These are phyloP conservation scores for Dioctria rufipes DNA, from an alignment of 2,888 invertebrate species.

Conservation along the genomic window DNA sequence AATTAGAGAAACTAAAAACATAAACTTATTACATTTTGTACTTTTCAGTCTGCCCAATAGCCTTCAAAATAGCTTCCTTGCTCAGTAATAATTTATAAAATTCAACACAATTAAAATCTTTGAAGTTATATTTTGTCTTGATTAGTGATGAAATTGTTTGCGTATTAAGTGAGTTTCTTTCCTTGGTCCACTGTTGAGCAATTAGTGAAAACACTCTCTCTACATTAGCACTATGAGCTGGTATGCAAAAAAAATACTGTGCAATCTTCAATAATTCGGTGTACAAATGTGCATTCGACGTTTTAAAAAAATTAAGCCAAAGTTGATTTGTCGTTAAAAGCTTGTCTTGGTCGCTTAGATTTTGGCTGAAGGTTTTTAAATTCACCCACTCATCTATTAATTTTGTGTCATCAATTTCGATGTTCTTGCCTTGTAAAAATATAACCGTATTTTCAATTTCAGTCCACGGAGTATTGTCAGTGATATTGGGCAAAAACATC, in stretches of 20 bases:
- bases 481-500: slow-evolving; percentile 1
- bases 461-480: not conserved
- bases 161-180: not conserved
- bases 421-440: not conserved
- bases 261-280: slow-evolving; percentile 15
- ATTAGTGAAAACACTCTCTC: not conserved
- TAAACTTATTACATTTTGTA: no score
- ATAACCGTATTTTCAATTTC: slow-evolving; percentile 1
- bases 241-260: slow-evolving; percentile 24
- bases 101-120: no score
- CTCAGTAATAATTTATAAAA: no score
- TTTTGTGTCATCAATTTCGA: slow-evolving; percentile 10
- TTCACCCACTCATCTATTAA: slow-evolving; percentile 11
- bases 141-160: no score
- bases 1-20: no score
- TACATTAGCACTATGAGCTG: slow-evolving; percentile 18
- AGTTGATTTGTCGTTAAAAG: slow-evolving; percentile 15
- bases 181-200: not conserved
- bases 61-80: no score
- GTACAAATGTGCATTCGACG: slow-evolving; percentile 16
- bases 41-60: no score
- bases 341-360: slow-evolving; percentile 1
- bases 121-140: no score
- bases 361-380: slow-evolving; percentile 16
- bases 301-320: slow-evolving; percentile 17